Evolutionary conservation across 2,888 invertebrate species (phyloP), one percentile per base, ranked within the genome.

Genomic region (Ectemnius continuus): DNA sequence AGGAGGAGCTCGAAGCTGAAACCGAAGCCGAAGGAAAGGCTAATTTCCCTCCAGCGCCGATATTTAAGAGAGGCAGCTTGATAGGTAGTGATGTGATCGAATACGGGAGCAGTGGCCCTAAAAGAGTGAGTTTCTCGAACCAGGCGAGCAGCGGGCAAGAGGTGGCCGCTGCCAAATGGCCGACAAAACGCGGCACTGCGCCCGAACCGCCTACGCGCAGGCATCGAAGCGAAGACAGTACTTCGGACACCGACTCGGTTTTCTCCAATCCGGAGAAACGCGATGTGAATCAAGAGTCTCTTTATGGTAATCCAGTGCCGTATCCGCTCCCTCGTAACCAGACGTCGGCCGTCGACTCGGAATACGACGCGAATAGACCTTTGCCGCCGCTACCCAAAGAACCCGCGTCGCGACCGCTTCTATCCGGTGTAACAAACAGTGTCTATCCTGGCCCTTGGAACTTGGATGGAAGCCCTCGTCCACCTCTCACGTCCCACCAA

Each of bases 11-110:
- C 23, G 67, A 52, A 4, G 16, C 59, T 16, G 84, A 83, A 2
- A 62, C 20, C 20, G 67, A 52, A 4, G 16, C 60, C 18, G 84
- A 83, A 2, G 64, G 74, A 23, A 62, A 84, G 71, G 26, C 62
- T 3, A 76, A 3, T 2, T 23, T 23, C 3, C 23, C 76, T n/a
- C 83, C 86, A 0, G 84, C 87, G 8, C 93, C 93, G 1, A 93
- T 93, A 70, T 93, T 93, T 68, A 92, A 91, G 84, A 83, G 93
- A n/a, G 92, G 93, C 1, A 93, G 93, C 80, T 86, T 93, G 58
- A 89, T 91, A 3, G 87, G 87, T 56, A 87, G 76, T 18, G 88
- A 84, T 3, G 81, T 85, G 0, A 78, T 87, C 3, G 91, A 92
- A 5, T 89, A 90, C 61, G 89, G 90, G 3, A 88, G 87, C 11